Base-by-base conservation (phyloP, 2,888 invertebrate species). In the Xestia c-nigrum region DNA sequence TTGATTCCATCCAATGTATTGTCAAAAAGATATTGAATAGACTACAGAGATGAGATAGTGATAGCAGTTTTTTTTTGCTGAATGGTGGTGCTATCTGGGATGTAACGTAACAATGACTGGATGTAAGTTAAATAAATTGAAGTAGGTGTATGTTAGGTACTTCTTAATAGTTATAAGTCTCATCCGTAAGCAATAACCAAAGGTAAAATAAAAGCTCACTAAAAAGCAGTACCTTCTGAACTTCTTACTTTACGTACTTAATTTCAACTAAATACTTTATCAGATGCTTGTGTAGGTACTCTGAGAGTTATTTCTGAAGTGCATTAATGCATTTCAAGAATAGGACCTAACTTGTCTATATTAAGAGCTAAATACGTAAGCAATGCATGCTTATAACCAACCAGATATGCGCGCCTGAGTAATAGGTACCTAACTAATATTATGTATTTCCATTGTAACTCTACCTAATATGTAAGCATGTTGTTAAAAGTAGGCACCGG, bases 331-430 rank as follows among this genome's bases (percentile, higher is more conserved):
- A 83, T 69, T 76, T 63, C 77, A 69, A 70, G 64, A 85, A 85
- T 76, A 75, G 68, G 40, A 68, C 16, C 57, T 80, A n/a, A 69
- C 66, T 74, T 76, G 55, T 81, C 74, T 80, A 68, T 81, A 85
- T 85, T 73, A 73, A 85, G 72, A 83, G 31, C 63, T 69, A 65
- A 83, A 78, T 72, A 72, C 84, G 86, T 72, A 78, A 84, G 83
- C 74, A 78, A 74, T 78, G 65, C 43, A 59, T 57, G 57, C 47
- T 68, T 74, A 74, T 83, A 65, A 78, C 31, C 14, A 65, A 69
- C n/a, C 55, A 50, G 46, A 61, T 61, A 64, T 19, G 38, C n/a
- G 24, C 38, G 57, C 38, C 5, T 74, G 24, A 69, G 43, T 57
- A 55, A 68, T 21, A 57, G 16, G 38, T 43, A n/a, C n/a, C n/a